phyloP scores from a whole-genome alignment of 2,888 invertebrate genomes.

The Eupithecia vulgata region DNA sequence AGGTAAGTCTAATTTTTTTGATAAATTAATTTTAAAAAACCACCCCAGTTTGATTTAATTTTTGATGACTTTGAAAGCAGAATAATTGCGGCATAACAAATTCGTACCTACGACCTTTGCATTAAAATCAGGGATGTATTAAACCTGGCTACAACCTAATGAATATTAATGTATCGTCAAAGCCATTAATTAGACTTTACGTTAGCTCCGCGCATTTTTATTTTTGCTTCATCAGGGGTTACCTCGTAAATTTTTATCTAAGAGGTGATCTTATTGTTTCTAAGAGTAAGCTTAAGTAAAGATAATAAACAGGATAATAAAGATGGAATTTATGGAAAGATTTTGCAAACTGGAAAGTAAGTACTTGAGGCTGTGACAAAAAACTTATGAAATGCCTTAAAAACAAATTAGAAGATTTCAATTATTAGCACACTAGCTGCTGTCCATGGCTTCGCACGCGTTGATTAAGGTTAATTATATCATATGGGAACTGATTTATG shows the following conservation, averaged over 20 bases:
- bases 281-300: not conserved
- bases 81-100: not conserved
- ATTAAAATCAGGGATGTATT: slow-evolving; percentile 1
- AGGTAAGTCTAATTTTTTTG: not conserved
- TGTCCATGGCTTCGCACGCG: no score
- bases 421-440: no score
- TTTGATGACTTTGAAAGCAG: not conserved
- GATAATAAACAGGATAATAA: not conserved
- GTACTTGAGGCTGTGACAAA: no score
- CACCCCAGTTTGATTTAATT: not conserved
- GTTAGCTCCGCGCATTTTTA: not conserved
- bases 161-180: slow-evolving; percentile 10
- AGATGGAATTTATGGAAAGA: not conserved
- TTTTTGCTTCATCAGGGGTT: slow-evolving; percentile 7
- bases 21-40: not conserved
- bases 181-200: slow-evolving; percentile 13
- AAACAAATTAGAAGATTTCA: not conserved
- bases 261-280: not conserved
- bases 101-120: not conserved
- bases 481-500: no score
- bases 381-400: no score
- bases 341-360: not conserved
- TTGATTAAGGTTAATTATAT: no score
- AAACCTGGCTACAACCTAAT: not conserved
- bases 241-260: not conserved